These are phyloP conservation scores for Corythaeola cristata DNA, from an alignment of 2,113 vertebrate species.

Conservation along the genomic window DNA sequence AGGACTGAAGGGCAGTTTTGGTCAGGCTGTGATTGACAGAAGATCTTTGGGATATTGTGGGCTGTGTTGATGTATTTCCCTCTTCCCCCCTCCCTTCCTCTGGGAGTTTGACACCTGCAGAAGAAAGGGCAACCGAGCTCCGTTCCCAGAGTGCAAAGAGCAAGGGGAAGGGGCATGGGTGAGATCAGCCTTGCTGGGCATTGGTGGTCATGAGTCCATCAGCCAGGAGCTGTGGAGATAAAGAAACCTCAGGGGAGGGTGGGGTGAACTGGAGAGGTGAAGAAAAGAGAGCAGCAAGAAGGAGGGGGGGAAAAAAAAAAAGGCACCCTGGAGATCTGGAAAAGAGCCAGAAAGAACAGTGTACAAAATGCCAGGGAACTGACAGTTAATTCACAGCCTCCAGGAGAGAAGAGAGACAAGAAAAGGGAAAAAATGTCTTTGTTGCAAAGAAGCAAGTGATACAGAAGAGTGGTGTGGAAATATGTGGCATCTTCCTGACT, in stretches of 20 bases:
- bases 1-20: not conserved
- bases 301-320: not conserved
- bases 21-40: not conserved
- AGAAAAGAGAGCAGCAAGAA: not conserved
- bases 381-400: slow-evolving; percentile 37
- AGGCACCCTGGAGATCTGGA: slow-evolving; percentile 28
- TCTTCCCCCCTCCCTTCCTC: not conserved
- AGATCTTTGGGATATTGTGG: not conserved
- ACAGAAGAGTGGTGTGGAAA: not conserved
- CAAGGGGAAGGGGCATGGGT: not conserved
- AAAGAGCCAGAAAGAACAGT: slow-evolving; percentile 10
- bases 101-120: not conserved
- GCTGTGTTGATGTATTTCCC: not conserved
- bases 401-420: not conserved
- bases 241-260: not conserved
- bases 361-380: not conserved
- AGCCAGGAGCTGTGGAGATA: not conserved
- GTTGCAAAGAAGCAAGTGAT: not conserved
- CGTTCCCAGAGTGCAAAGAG: not conserved
- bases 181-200: not conserved
- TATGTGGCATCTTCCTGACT: not conserved
- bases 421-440: not conserved
- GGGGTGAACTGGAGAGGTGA: not conserved
- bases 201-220: not conserved
- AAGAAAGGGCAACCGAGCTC: not conserved